phyloP scores from a whole-genome alignment of 2,888 invertebrate species.

The Choreutis nemorana region DNA sequence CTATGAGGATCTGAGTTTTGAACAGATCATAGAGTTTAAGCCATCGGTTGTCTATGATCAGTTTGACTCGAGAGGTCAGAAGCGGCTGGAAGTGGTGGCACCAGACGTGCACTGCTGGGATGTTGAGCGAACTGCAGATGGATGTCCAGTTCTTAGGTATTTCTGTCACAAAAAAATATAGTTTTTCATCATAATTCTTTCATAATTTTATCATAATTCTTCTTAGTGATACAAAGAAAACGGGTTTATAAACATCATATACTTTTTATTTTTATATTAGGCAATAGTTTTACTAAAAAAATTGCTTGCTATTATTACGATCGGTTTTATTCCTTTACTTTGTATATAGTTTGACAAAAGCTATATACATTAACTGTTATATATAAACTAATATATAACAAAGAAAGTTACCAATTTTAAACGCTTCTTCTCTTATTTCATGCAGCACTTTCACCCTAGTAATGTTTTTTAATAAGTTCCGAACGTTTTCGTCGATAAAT shows the following conservation, averaged over 20 bases:
- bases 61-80: slow-evolving; percentile 72
- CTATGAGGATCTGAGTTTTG: slow-evolving; percentile 42
- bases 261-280: not conserved
- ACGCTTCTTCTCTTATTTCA: slow-evolving; percentile 74
- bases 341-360: not conserved
- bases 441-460: slow-evolving; percentile 75
- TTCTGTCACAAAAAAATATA: slow-evolving; percentile 34
- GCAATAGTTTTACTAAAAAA: not conserved
- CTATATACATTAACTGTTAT: no score
- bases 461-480: slow-evolving; percentile 69
- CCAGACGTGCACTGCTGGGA: slow-evolving; percentile 72
- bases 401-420: slow-evolving; percentile 58
- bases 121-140: slow-evolving; percentile 67
- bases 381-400: no score
- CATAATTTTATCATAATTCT: not conserved
- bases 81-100: slow-evolving; percentile 76
- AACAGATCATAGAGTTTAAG: slow-evolving; percentile 38
- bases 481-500: slow-evolving; percentile 64
- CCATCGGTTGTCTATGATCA: slow-evolving; percentile 63
- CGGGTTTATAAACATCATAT: not conserved
- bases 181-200: not conserved
- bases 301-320: no score
- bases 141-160: slow-evolving; percentile 69
- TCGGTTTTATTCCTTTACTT: not conserved
- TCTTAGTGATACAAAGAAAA: not conserved